A percentile compares a stretch with the other conserved stretches of the same genome.
These are phyloP conservation scores for Cathartes aura DNA, from an alignment of 2,113 vertebrate genomes.

Conservation along the genomic window DNA sequence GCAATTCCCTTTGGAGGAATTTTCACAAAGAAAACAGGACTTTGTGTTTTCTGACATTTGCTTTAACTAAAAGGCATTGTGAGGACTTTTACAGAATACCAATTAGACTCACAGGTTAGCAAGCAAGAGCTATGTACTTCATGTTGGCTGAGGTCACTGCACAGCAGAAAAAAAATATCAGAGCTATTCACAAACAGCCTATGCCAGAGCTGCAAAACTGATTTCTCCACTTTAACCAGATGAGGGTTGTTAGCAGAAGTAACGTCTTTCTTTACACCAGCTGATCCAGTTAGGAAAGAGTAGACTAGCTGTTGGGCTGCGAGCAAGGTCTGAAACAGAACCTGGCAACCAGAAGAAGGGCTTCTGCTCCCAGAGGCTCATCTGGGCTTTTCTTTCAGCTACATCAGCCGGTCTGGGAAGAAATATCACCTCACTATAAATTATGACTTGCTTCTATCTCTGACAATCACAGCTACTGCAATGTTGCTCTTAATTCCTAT, in stretches of 20 bases:
- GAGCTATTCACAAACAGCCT: slow-evolving; percentile 27
- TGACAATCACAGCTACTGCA: not conserved
- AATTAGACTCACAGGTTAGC: slow-evolving; percentile 38
- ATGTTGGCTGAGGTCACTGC: not conserved
- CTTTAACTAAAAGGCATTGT: slow-evolving; percentile 26
- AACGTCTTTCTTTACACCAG: not conserved
- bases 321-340: slow-evolving; percentile 5
- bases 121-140: not conserved
- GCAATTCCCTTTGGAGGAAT: slow-evolving; percentile 2
- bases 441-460: not conserved
- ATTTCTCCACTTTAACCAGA: slow-evolving; percentile 26
- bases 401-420: not conserved
- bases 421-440: not conserved
- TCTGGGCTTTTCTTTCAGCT: not conserved
- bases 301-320: not conserved
- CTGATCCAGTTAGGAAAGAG: not conserved
- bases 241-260: not conserved
- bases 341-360: not conserved
- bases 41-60: slow-evolving; percentile 60
- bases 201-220: not conserved
- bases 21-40: slow-evolving; percentile 22
- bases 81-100: slow-evolving; percentile 42
- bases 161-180: slow-evolving; percentile 24
- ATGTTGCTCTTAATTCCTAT: not conserved
- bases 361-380: not conserved